Conservation (phyloP, 2,888 invertebrate genomes). For the Nomada fabriciana region DNA sequence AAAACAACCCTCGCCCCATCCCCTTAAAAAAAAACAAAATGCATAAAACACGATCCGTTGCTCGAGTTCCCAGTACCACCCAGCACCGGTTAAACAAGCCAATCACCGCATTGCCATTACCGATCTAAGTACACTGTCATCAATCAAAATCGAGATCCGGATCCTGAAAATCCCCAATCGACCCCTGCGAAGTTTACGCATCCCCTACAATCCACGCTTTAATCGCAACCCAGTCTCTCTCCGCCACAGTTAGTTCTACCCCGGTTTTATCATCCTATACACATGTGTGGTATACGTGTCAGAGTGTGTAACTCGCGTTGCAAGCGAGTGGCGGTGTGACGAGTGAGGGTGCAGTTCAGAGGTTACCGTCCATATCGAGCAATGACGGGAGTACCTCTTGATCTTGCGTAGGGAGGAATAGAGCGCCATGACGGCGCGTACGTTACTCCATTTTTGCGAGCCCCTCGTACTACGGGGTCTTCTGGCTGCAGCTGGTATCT, state of each 20-base stretch:
- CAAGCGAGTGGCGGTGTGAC: constrained; percentile 21
- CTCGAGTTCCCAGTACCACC: too few relatives aligned
- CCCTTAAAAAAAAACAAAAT: too few relatives aligned
- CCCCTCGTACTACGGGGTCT: constrained; percentile 80
- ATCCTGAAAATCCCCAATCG: too few relatives aligned
- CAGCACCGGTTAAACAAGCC: too few relatives aligned
- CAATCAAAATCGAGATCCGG: too few relatives aligned
- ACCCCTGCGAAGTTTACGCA: neutral
- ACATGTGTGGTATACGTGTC: neutral
- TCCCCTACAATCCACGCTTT: neutral
- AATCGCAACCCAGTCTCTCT: neutral
- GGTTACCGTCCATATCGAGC: constrained; percentile 72
- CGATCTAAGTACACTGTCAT: too few relatives aligned
- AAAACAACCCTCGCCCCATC: too few relatives aligned
- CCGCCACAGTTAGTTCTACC: too few relatives aligned
- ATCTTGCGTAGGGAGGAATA: constrained; percentile 95
- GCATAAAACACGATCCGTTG: too few relatives aligned
- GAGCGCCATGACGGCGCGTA: constrained; percentile 95
- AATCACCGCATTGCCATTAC: too few relatives aligned
- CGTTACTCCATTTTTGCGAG: constrained; percentile 93
- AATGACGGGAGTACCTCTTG: constrained; percentile 89
- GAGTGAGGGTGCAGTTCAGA: constrained; percentile 62
- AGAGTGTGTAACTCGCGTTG: constrained; percentile 2
- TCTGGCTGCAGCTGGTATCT: constrained; percentile 74
- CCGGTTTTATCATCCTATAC: too few relatives aligned